Evolutionary conservation across 2,888 invertebrate genomes (phyloP).

Genomic region (Brachylomia viminalis): DNA sequence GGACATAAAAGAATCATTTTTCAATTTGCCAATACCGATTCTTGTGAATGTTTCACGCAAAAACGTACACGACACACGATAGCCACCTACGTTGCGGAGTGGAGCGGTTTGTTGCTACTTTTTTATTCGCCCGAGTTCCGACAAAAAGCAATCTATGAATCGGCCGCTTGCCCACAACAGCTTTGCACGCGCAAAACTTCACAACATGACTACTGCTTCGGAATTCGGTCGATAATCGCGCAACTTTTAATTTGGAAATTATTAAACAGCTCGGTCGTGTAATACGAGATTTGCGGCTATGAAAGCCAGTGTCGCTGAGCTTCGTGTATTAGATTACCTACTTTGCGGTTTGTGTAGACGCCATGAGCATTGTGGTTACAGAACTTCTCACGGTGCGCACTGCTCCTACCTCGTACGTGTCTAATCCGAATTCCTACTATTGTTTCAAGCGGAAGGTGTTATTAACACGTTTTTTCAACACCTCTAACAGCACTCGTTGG

Average conservation of each 20-base stretch:
- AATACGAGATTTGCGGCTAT: conserved; percentile 88
- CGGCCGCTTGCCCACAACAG: conserved; percentile 77
- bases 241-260: conserved; percentile 60
- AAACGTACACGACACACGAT: conserved; percentile 80
- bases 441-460: conserved; percentile 74
- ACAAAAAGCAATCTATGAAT: conserved; percentile 89
- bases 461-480: conserved; percentile 67
- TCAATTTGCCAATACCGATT: conserved; percentile 74
- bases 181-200: conserved; percentile 67
- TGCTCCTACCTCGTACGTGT: conserved; percentile 77
- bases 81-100: conserved; percentile 81
- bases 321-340: conserved; percentile 89
- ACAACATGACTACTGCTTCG: conserved; percentile 65
- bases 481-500: conserved; percentile 55
- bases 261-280: conserved; percentile 74
- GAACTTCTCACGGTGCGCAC: conserved; percentile 85
- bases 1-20: conserved; percentile 71
- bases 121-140: conserved; percentile 83
- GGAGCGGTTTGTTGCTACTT: conserved; percentile 74
- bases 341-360: conserved; percentile 88
- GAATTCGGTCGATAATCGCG: conserved; percentile 73
- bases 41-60: conserved; percentile 76
- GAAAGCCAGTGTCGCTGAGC: conserved; percentile 90
- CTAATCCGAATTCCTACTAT: conserved; percentile 76
- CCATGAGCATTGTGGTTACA: conserved; percentile 87